These are phyloP conservation scores for Corbicula japonica DNA, from an alignment of 2,888 invertebrate genomes.

Conservation along the genomic window DNA sequence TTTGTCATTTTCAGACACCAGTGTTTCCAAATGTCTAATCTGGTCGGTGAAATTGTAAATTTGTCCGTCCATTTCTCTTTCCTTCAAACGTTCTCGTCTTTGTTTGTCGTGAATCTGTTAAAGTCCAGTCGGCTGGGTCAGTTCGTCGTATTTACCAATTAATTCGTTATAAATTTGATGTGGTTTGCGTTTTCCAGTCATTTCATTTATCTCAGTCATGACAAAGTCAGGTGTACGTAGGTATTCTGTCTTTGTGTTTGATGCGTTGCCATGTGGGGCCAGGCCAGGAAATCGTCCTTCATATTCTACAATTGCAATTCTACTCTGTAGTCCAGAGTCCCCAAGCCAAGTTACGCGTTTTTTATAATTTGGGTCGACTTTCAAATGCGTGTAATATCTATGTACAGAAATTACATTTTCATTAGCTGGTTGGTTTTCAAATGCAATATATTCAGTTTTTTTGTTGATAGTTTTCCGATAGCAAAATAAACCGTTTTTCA, in stretches of 20 bases:
- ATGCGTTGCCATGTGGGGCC: constrained; percentile 7
- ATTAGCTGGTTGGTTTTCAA: constrained; percentile 15
- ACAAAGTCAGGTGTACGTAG: no score
- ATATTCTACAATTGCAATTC: constrained; percentile 2
- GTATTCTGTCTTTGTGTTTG: no score
- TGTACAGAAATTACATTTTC: constrained; percentile 17
- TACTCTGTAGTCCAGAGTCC: background rate
- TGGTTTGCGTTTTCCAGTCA: no score
- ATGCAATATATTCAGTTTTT: constrained; percentile 7
- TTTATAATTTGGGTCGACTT: constrained; percentile 1
- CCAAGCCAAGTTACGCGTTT: constrained; percentile 8
- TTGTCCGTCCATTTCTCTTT: no score
- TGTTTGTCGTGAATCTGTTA: no score
- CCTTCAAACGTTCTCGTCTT: no score
- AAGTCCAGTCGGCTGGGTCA: no score
- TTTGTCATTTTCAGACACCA: constrained; percentile 16
- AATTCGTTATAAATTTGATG: no score
- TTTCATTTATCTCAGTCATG: no score
- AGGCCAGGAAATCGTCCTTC: background rate
- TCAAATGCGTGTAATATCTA: constrained; percentile 10
- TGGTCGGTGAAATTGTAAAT: constrained; percentile 12
- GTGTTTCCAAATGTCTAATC: constrained; percentile 10
- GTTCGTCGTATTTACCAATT: no score
- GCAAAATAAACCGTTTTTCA: background rate
- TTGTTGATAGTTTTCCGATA: background rate